Conservation (phyloP, 2,888 invertebrate genomes). For the Caenorhabditis sinica region DNA sequence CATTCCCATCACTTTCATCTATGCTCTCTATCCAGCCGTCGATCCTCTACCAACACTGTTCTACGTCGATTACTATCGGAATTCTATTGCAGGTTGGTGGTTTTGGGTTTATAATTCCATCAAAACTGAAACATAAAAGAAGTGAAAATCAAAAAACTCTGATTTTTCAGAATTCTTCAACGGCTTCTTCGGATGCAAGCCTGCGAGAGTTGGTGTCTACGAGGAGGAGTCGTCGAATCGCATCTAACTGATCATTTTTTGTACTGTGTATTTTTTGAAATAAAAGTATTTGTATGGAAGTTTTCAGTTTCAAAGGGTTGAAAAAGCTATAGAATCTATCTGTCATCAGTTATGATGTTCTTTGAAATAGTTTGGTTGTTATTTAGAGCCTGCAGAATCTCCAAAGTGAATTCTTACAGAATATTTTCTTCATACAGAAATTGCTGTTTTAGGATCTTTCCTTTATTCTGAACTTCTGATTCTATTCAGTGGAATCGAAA, state of each 20-base stretch:
- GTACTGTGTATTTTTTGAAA: too few relatives aligned
- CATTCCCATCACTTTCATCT: slow-evolving; percentile 27
- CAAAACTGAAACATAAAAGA: neutral
- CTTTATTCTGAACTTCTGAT: too few relatives aligned
- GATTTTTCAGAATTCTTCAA: slow-evolving; percentile 19
- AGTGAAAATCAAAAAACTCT: neutral
- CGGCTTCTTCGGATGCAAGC: neutral
- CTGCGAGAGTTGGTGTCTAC: slow-evolving; percentile 15
- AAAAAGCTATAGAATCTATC: too few relatives aligned
- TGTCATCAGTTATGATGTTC: too few relatives aligned
- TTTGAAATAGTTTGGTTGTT: too few relatives aligned
- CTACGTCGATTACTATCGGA: slow-evolving; percentile 46
- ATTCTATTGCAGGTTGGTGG: neutral
- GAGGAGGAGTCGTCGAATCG: slow-evolving; percentile 26
- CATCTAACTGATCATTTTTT: neutral
- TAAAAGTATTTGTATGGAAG: too few relatives aligned
- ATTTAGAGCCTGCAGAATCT: too few relatives aligned
- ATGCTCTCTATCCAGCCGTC: slow-evolving; percentile 51
- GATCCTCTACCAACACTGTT: slow-evolving; percentile 54
- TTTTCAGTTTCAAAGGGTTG: too few relatives aligned
- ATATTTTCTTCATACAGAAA: too few relatives aligned
- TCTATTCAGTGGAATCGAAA: too few relatives aligned
- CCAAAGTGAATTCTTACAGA: too few relatives aligned
- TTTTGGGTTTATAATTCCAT: neutral
- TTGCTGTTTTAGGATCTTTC: too few relatives aligned